phyloP scores from a whole-genome alignment of 1,140 invertebrate genomes.

The Agrilus planipennis region DNA sequence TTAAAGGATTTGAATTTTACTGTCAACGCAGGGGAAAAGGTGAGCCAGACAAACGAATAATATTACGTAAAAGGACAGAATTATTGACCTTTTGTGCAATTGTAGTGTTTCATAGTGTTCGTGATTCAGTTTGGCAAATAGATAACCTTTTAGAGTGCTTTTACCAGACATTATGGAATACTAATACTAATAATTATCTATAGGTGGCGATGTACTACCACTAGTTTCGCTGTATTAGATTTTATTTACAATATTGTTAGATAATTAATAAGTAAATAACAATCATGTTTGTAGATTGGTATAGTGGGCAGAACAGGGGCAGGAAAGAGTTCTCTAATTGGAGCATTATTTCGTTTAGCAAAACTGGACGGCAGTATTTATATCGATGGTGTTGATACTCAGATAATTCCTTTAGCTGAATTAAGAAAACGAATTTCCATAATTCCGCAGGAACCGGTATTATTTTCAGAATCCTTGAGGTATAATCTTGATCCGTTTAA shows the following conservation, averaged over 20 bases:
- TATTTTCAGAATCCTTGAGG: constrained; percentile 63
- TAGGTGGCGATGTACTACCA: no score
- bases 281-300: constrained; percentile 34
- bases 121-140: no score
- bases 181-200: no score
- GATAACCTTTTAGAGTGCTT: no score
- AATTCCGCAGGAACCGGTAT: constrained; percentile 69
- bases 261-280: not conserved
- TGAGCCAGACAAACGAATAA: no score
- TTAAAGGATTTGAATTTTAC: constrained; percentile 35
- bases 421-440: constrained; percentile 61
- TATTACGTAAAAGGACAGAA: no score
- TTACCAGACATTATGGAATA: no score
- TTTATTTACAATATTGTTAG: no score
- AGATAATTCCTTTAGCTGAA: constrained; percentile 48
- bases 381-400: constrained; percentile 56
- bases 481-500: constrained; percentile 76
- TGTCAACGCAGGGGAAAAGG: constrained; percentile 34
- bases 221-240: no score
- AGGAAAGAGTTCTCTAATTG: constrained; percentile 68
- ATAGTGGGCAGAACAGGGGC: constrained; percentile 63
- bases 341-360: constrained; percentile 54
- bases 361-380: constrained; percentile 49
- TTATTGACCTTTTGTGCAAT: no score
- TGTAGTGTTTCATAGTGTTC: no score